phyloP scores from a whole-genome alignment of 35 echinoderm and acorn worm genomes.

The Lytechinus variegatus region DNA sequence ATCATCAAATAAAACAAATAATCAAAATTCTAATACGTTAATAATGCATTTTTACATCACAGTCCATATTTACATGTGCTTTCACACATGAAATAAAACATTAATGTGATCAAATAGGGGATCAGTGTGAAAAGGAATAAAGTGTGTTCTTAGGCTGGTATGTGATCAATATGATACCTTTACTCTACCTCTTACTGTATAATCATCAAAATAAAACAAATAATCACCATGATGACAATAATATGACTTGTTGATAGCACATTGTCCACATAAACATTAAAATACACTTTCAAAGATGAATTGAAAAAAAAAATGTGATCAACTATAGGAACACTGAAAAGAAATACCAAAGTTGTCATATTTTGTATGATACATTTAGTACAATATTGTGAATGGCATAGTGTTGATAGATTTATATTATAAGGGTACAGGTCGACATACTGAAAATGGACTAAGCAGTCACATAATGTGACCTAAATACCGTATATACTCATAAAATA shows the following conservation, averaged over 20 bases:
- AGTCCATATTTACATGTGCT: no score
- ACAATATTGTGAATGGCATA: neutral
- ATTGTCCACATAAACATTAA: no score
- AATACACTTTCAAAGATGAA: no score
- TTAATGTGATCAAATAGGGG: no score
- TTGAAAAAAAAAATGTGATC: no score
- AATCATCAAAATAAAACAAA: no score
- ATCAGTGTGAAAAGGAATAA: neutral
- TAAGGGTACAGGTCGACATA: neutral
- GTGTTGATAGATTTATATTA: neutral
- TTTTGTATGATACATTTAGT: neutral
- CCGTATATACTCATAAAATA: neutral
- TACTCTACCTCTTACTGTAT: no score
- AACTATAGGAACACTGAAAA: neutral
- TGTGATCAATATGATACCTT: no score
- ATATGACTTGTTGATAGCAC: no score
- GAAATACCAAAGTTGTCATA: neutral
- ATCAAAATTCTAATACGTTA: neutral
- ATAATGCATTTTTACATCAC: no score
- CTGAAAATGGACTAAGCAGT: neutral
- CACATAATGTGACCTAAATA: neutral
- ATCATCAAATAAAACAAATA: constrained; percentile 16
- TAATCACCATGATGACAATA: no score
- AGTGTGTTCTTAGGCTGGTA: neutral
- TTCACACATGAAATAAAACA: no score